These are phyloP conservation scores for Lethrus apterus DNA, from an alignment of 1,140 invertebrate genomes.

Conservation along the genomic window DNA sequence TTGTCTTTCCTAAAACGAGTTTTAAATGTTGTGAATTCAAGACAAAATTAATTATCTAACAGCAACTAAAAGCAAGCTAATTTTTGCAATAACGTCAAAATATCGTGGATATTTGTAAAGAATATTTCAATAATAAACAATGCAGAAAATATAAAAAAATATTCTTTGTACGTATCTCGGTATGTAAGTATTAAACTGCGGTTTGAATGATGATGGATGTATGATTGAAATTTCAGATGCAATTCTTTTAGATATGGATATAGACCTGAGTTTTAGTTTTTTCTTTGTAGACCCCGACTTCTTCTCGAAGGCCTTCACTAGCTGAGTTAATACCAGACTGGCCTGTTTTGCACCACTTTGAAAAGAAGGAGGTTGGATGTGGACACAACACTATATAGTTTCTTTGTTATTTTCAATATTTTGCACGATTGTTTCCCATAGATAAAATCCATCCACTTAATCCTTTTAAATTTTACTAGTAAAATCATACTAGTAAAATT, in stretches of 20 bases:
- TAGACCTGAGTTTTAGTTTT: slow-evolving; percentile 28
- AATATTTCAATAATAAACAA: too few species aligned
- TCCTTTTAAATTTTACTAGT: not conserved
- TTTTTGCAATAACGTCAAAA: too few species aligned
- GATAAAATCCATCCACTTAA: not conserved
- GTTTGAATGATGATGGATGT: slow-evolving; percentile 1
- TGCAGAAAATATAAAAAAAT: too few species aligned
- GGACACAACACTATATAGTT: slow-evolving; percentile 28
- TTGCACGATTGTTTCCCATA: slow-evolving; percentile 24
- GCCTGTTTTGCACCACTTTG: slow-evolving; percentile 85
- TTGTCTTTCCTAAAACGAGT: too few species aligned
- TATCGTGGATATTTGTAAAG: too few species aligned
- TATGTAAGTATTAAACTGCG: too few species aligned
- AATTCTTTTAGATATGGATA: too few species aligned
- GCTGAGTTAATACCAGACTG: slow-evolving; percentile 94
- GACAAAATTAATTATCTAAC: too few species aligned
- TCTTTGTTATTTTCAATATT: slow-evolving; percentile 13
- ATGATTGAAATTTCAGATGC: too few species aligned
- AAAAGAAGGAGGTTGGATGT: slow-evolving; percentile 64
- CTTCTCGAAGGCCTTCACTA: slow-evolving; percentile 76
- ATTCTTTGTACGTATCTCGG: too few species aligned
- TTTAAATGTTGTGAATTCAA: too few species aligned
- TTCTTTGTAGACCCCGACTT: slow-evolving; percentile 53
- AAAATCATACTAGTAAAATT: not conserved
- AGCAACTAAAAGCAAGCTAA: too few species aligned